A percentile compares a stretch with the other conserved stretches of the same genome.
Evolutionary conservation across 2,113 vertebrate species (phyloP).

Genomic region (Dascyllus trimaculatus): DNA sequence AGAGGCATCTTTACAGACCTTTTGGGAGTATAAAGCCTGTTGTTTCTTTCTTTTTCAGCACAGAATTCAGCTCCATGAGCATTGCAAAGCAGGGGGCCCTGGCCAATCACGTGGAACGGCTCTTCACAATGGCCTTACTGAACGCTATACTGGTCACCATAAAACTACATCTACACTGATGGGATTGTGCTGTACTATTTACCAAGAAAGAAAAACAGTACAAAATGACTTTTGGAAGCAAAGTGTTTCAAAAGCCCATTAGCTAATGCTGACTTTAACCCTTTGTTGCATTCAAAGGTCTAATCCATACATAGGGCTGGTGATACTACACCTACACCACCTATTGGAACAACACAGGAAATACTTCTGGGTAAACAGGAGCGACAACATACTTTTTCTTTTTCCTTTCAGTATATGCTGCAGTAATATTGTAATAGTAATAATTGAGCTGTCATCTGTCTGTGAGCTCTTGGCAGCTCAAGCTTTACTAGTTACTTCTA

Average conservation of each 20-base stretch:
- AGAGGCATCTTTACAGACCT: constrained; percentile 69
- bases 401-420: too few relatives aligned
- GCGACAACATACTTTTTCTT: too few relatives aligned
- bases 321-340: neutral
- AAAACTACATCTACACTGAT: constrained; percentile 2
- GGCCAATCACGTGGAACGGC: constrained; percentile 32
- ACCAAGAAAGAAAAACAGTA: too few relatives aligned
- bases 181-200: too few relatives aligned
- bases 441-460: too few relatives aligned
- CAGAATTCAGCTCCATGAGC: constrained; percentile 48
- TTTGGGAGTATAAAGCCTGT: constrained; percentile 66
- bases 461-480: too few relatives aligned
- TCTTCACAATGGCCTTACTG: constrained; percentile 23
- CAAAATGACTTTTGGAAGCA: too few relatives aligned
- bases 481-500: too few relatives aligned
- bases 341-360: too few relatives aligned
- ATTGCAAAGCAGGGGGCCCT: constrained; percentile 43
- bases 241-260: too few relatives aligned
- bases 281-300: neutral
- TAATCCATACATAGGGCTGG: neutral
- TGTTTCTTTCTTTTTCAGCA: constrained; percentile 60
- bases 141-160: neutral
- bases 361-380: too few relatives aligned
- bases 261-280: neutral
- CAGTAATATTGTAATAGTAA: too few relatives aligned